phyloP scores from a whole-genome alignment of 30 jellyfish, hydroid and myxozoan species.

The Catostylus mosaicus region DNA sequence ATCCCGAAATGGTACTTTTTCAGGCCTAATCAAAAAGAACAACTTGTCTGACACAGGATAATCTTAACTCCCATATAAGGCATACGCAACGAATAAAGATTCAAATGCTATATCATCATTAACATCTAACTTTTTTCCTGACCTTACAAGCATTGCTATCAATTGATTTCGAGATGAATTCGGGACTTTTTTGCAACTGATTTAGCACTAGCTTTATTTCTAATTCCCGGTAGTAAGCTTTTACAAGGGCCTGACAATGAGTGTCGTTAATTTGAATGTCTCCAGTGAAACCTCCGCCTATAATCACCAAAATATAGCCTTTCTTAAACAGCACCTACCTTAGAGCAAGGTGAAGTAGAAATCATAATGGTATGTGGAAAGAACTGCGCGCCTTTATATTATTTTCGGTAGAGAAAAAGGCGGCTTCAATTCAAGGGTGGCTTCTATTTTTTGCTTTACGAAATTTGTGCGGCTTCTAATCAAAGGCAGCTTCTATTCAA shows the following conservation, averaged over 20 bases:
- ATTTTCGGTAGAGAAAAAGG: too few species aligned
- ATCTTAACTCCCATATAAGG: neutral
- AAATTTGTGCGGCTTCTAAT: too few species aligned
- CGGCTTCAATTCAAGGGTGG: too few species aligned
- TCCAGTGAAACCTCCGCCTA: neutral
- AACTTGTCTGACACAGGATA: neutral
- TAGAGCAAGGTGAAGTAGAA: too few species aligned
- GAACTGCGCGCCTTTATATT: too few species aligned
- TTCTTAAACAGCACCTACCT: neutral
- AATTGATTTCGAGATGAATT: constrained; percentile 59
- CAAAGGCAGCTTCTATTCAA: too few species aligned
- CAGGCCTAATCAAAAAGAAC: neutral
- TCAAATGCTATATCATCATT: neutral
- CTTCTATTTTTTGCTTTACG: too few species aligned
- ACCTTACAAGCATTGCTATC: constrained; percentile 17
- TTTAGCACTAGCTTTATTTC: constrained; percentile 64
- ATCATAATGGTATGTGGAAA: too few species aligned
- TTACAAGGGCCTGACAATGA: constrained; percentile 35
- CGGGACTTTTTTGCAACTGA: too few species aligned
- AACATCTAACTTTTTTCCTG: neutral
- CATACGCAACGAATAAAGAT: neutral
- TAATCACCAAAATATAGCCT: neutral
- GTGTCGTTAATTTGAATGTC: constrained; percentile 58
- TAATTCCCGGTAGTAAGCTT: constrained; percentile 32
- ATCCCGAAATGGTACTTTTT: neutral